Evolutionary conservation across 2,797 vertebrate species (phyloP), one percentile per base, ranked within the genome.

Genomic region (Argentina silus): DNA sequence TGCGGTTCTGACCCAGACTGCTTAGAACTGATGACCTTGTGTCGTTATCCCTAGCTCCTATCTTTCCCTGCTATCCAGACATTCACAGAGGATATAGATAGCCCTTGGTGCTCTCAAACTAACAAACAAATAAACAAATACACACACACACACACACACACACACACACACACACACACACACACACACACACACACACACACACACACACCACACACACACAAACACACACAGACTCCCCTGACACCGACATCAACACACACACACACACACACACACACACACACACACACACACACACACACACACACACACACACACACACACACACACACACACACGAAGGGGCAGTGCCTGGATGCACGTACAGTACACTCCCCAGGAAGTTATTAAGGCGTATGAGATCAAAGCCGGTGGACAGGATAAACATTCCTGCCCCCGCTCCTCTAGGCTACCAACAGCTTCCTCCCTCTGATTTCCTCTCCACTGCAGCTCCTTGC

Each of bases 361-460:
- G 75, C 81, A 80, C 63, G 67, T 78, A 83, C 81, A 73, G 78
- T 75, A 76, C 78, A 72, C 61, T 44, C 42, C n/a, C 4, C 81
- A 83, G 81, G 81, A 83, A 83, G 81, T 83, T 70, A 83, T 83
- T 83, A 83, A 80, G 75, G 27, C 78, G 73, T 71, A 67, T 55
- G 61, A 83, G 75, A 83, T 83, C 81, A 83, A 83, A 83, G 78
- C 61, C 45, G 51, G 55, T 43, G 70, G 75, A 70, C 60, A 78
- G 78, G 73, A 75, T 83, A 83, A 83, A 83, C 78, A 78, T 80
- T 79, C 75, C 64, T 74, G 68, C 76, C 81, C 75, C 64, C 67
- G 66, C 76, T 78, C 75, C 81, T 73, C 50, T 55, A 75, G 81
- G 81, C 78, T 67, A 65, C 21, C 44, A 44, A 48, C 67, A 72